Evolutionary conservation across 2,113 vertebrate species (phyloP).

Genomic region (Cyphomyrus plagiostoma): DNA sequence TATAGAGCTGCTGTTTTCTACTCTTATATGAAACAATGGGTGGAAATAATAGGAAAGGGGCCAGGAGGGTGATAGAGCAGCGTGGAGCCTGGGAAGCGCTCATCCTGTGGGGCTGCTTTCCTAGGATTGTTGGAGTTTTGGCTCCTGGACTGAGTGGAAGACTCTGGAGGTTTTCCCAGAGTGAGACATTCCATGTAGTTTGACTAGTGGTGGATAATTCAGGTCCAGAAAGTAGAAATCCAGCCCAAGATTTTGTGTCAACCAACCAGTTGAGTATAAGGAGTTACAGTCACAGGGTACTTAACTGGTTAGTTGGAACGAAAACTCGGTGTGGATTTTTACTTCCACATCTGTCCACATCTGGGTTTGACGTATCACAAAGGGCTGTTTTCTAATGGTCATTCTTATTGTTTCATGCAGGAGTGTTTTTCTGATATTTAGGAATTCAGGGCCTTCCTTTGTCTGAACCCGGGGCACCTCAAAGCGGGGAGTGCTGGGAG

Average conservation of each 20-base stretch:
- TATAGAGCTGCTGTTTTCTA: neutral
- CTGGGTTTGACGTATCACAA: neutral
- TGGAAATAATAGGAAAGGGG: neutral
- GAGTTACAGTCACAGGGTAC: neutral
- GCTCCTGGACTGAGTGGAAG: neutral
- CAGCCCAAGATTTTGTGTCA: neutral
- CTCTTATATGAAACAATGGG: neutral
- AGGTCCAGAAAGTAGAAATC: neutral
- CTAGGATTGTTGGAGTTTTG: neutral
- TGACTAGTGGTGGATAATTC: neutral
- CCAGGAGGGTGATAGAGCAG: neutral
- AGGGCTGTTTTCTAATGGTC: neutral
- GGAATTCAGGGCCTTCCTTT: neutral
- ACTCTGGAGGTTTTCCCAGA: neutral
- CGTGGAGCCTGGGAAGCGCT: neutral
- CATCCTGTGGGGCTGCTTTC: neutral
- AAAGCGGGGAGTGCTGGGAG: neutral
- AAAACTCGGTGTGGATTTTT: neutral
- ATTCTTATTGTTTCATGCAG: neutral
- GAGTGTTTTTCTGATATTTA: neutral
- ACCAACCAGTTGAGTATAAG: neutral
- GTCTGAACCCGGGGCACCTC: neutral
- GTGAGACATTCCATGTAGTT: neutral
- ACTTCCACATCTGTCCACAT: neutral
- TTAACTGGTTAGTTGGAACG: neutral